A percentile compares a stretch with the other conserved stretches of the same genome.
Conservation (phyloP, 2,888 invertebrate species). For the Drosophila quinaria region DNA sequence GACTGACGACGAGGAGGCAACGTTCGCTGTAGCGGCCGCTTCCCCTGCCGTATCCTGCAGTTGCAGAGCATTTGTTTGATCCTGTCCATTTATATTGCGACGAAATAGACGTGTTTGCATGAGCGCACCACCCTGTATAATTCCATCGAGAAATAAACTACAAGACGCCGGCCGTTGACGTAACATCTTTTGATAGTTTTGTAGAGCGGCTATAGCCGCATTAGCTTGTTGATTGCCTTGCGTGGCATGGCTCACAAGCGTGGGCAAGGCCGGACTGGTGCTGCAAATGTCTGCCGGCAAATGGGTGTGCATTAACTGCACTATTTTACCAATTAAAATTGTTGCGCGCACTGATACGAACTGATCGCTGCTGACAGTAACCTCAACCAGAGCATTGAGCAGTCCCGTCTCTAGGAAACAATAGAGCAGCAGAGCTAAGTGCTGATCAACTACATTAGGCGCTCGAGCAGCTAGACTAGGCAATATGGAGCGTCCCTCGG, state of each 20-base stretch:
- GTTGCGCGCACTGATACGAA: conserved; percentile 97
- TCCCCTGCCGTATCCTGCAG: conserved; percentile 56
- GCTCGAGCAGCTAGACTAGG: conserved; percentile 94
- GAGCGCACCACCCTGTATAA: conserved; percentile 88
- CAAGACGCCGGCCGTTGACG: conserved; percentile 93
- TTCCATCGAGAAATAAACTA: conserved; percentile 93
- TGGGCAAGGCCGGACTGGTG: conserved; percentile 93
- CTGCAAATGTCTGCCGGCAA: conserved; percentile 95
- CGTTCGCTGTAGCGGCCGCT: conserved; percentile 24
- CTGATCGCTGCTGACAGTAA: conserved; percentile 95
- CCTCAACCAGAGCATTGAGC: conserved; percentile 95
- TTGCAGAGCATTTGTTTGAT: conserved; percentile 57
- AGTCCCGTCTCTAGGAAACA: conserved; percentile 95
- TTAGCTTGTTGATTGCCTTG: conserved; percentile 92
- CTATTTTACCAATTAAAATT: conserved; percentile 94
- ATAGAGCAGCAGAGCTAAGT: conserved; percentile 94
- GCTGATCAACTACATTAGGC: conserved; percentile 96
- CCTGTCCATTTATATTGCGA: conserved; percentile 84
- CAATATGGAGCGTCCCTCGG: conserved; percentile 94
- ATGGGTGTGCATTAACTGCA: conserved; percentile 94
- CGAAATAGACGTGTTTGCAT: conserved; percentile 85
- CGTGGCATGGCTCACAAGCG: conserved; percentile 92
- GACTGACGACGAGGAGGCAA: conserved; percentile 17
- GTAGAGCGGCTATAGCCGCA: conserved; percentile 92
- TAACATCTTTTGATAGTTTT: conserved; percentile 92